Evolutionary conservation across 1,140 invertebrate species (phyloP).

Genomic region (Drosophila littoralis): DNA sequence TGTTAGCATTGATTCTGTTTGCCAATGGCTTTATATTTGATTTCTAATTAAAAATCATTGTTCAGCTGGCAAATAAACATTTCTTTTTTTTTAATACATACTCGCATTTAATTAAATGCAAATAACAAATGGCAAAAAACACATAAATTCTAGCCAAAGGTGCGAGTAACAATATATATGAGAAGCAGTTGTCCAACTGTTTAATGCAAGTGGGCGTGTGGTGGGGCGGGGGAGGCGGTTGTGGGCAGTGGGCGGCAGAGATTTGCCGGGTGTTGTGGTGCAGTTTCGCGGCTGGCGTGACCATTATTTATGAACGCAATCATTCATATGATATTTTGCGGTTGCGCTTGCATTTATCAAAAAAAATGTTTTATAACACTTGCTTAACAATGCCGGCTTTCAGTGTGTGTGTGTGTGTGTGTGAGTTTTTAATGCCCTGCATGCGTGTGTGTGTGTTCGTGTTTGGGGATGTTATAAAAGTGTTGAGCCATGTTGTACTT

Average conservation of each 20-base stretch:
- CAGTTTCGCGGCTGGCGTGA: constrained; percentile 19
- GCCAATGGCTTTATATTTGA: constrained; percentile 69
- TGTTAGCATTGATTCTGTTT: constrained; percentile 72
- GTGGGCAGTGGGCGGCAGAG: background rate
- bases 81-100: constrained; percentile 28
- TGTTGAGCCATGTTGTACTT: no score
- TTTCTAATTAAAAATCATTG: constrained; percentile 77
- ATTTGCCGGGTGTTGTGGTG: constrained; percentile 1
- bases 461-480: no score
- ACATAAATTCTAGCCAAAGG: constrained; percentile 61
- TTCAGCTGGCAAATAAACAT: constrained; percentile 11
- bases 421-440: background rate
- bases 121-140: constrained; percentile 72
- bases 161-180: constrained; percentile 32
- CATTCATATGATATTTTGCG: constrained; percentile 82
- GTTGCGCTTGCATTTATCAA: constrained; percentile 75
- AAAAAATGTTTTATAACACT: constrained; percentile 79
- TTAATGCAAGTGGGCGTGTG: background rate
- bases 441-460: no score
- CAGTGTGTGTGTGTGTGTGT: constrained; percentile 8
- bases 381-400: constrained; percentile 46
- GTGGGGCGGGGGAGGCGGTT: background rate
- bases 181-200: constrained; percentile 5
- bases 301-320: constrained; percentile 81
- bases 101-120: constrained; percentile 79